Evolutionary conservation across 92 coral and sea anemone species (phyloP).

Genomic region (Pocillopora grandis): DNA sequence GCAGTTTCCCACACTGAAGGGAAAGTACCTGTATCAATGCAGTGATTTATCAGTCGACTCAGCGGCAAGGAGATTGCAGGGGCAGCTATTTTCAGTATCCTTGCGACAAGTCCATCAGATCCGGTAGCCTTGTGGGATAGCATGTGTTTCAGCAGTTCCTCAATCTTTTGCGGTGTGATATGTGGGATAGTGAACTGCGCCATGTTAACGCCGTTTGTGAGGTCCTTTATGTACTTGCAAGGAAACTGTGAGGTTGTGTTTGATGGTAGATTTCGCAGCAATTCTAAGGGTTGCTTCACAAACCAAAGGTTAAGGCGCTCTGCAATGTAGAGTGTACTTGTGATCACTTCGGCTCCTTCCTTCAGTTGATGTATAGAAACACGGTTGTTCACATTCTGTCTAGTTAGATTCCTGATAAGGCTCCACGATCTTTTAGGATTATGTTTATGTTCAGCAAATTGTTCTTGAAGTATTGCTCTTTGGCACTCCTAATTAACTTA

Average conservation of each 20-base stretch:
- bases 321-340: conserved; percentile 7
- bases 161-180: not conserved
- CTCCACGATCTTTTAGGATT: conserved; percentile 44
- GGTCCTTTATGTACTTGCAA: not conserved
- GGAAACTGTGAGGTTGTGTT: not conserved
- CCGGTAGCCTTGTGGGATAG: not conserved
- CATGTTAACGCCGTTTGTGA: not conserved
- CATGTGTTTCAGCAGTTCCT: not conserved
- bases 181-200: not conserved
- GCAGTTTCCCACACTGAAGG: not conserved
- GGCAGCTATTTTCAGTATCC: conserved; percentile 6
- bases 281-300: conserved; percentile 25
- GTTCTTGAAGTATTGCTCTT: conserved; percentile 36
- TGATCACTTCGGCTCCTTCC: conserved; percentile 7
- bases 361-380: conserved; percentile 17
- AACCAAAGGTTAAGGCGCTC: conserved; percentile 21
- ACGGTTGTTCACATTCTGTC: conserved; percentile 23
- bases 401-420: conserved; percentile 36
- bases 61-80: conserved; percentile 28
- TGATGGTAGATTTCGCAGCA: not conserved
- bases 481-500: conserved; percentile 36
- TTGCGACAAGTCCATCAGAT: not conserved
- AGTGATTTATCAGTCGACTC: conserved; percentile 15
- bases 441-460: conserved; percentile 21
- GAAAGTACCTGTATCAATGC: not conserved